phyloP scores from a whole-genome alignment of 2,113 vertebrate genomes.

The Vulpes lagopus region DNA sequence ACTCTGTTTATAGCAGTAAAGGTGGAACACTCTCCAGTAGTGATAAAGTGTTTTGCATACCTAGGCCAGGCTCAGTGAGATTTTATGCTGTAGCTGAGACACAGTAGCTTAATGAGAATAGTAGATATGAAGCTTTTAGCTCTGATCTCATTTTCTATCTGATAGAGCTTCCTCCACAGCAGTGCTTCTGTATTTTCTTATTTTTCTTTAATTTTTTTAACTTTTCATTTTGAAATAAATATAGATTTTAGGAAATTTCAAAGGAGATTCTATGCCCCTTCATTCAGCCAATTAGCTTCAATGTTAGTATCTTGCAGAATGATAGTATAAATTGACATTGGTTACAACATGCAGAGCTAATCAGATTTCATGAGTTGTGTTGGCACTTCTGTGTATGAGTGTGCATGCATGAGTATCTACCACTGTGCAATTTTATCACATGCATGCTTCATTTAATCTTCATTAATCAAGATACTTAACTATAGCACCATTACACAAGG shows the following conservation, averaged over 20 bases:
- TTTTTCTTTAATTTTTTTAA: background rate
- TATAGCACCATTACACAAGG: background rate
- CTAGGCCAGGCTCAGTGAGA: background rate
- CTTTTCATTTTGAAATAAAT: background rate
- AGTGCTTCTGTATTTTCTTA: background rate
- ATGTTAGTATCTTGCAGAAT: background rate
- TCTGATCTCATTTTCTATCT: background rate
- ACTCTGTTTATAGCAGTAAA: background rate
- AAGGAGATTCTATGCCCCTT: background rate
- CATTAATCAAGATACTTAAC: background rate
- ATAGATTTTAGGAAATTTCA: background rate
- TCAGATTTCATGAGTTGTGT: background rate
- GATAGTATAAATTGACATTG: too few relatives aligned
- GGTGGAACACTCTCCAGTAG: background rate
- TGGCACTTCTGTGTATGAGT: background rate
- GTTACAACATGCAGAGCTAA: background rate
- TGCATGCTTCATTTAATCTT: background rate
- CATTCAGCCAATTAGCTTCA: background rate
- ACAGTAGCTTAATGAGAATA: background rate
- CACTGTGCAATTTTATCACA: background rate
- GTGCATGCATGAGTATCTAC: background rate
- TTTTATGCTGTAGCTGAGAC: background rate
- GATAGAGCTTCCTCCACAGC: background rate
- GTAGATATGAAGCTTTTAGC: background rate
- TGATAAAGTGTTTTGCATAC: background rate